These are phyloP conservation scores for Dipus sagitta DNA, from an alignment of 2,797 vertebrate species.

Conservation along the genomic window DNA sequence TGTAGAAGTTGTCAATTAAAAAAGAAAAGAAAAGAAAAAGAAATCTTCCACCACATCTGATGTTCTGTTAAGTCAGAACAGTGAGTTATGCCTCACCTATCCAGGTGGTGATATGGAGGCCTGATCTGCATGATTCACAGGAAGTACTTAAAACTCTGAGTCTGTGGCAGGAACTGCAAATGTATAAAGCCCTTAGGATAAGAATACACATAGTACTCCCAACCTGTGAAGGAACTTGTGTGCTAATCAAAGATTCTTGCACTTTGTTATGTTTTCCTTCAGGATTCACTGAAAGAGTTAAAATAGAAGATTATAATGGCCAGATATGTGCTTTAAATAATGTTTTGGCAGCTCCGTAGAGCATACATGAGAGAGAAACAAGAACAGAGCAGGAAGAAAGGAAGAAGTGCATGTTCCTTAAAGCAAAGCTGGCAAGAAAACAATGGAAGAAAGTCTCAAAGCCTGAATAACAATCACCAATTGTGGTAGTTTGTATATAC, in stretches of 20 bases:
- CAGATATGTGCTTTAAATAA: neutral
- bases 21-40: too few relatives aligned
- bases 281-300: neutral
- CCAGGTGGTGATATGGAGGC: neutral
- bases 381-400: neutral
- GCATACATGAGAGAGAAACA: neutral
- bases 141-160: neutral
- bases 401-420: neutral
- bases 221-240: neutral
- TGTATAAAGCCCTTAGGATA: neutral
- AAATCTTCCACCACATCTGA: neutral
- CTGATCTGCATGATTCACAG: neutral
- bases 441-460: too few relatives aligned
- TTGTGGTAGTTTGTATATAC: too few relatives aligned
- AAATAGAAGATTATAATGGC: neutral
- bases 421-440: constrained; percentile 7
- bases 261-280: neutral
- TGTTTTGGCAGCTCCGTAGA: neutral
- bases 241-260: neutral
- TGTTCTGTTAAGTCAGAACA: neutral
- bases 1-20: too few relatives aligned
- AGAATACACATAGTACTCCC: neutral
- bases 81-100: neutral
- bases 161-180: neutral
- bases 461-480: too few relatives aligned